Conservation (phyloP, 2,797 vertebrate genomes). For the Lerista edwardsae region DNA sequence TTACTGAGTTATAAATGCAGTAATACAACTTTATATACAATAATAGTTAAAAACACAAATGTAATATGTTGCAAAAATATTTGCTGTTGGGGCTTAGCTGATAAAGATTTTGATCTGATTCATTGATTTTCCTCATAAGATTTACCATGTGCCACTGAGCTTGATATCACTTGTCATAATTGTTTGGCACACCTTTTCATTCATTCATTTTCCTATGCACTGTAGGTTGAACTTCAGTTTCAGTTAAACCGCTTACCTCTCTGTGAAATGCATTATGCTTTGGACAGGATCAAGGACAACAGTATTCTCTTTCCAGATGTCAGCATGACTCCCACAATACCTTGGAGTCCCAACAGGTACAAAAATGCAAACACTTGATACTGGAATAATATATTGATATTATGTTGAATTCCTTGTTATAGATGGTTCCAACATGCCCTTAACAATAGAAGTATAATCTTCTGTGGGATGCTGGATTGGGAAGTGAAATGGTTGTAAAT, state of each 20-base stretch:
- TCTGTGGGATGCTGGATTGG: conserved; percentile 35
- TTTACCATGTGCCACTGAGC: conserved; percentile 16
- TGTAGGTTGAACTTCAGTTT: conserved; percentile 98
- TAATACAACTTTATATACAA: neutral
- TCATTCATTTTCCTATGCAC: conserved; percentile 46
- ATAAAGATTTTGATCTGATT: conserved; percentile 12
- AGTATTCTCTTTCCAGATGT: conserved; percentile 93
- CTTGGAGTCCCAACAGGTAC: conserved; percentile 99
- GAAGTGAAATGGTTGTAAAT: conserved; percentile 27
- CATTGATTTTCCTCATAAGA: conserved; percentile 28
- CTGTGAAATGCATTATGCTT: conserved; percentile 99
- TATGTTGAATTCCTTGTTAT: conserved; percentile 36
- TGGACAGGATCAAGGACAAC: conserved; percentile 97
- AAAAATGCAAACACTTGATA: conserved; percentile 36
- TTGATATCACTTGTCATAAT: conserved; percentile 22
- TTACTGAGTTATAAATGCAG: neutral
- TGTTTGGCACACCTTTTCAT: conserved; percentile 35
- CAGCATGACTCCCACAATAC: conserved; percentile 91
- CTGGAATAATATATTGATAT: conserved; percentile 37
- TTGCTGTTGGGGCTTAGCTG: neutral
- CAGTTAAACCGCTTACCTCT: conserved; percentile 96
- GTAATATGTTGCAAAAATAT: conserved; percentile 16
- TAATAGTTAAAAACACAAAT: conserved; percentile 32
- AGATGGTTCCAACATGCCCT: conserved; percentile 48
- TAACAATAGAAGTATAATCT: conserved; percentile 8